A percentile compares a stretch with the other conserved stretches of the same genome.
phyloP scores from a whole-genome alignment of 2,888 invertebrate genomes.

The Troglohyphantes excavatus region DNA sequence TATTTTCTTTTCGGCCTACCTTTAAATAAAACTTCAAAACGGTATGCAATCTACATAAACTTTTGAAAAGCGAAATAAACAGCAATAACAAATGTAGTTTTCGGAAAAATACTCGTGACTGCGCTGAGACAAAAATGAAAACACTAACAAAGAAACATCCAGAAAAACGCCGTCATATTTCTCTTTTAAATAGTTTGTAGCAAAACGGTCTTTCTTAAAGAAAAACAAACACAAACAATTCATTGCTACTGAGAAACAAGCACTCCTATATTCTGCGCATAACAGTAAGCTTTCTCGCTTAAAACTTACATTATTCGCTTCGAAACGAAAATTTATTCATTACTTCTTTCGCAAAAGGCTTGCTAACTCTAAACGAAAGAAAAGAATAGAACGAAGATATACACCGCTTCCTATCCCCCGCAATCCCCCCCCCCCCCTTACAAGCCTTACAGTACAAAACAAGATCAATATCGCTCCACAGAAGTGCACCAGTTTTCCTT shows the following conservation, averaged over 20 bases:
- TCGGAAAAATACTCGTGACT: slow-evolving; percentile 26
- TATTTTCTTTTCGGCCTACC: neutral
- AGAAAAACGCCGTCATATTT: slow-evolving; percentile 29
- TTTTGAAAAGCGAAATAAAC: slow-evolving; percentile 25
- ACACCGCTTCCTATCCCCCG: slow-evolving; percentile 13
- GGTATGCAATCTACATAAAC: slow-evolving; percentile 1
- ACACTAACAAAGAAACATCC: slow-evolving; percentile 4
- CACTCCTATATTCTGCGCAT: slow-evolving; percentile 33
- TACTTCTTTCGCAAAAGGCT: slow-evolving; percentile 46
- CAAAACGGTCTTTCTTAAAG: slow-evolving; percentile 52
- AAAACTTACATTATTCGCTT: slow-evolving; percentile 55
- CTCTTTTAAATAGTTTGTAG: slow-evolving; percentile 30
- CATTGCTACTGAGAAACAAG: slow-evolving; percentile 53
- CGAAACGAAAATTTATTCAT: slow-evolving; percentile 69
- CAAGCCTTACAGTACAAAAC: neutral
- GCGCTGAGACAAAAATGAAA: slow-evolving; percentile 56
- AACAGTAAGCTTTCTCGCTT: slow-evolving; percentile 48
- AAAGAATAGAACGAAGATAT: slow-evolving; percentile 21
- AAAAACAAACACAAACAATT: slow-evolving; percentile 44
- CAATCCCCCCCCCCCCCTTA: neutral
- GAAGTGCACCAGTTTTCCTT: neutral
- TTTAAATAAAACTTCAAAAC: slow-evolving; percentile 32
- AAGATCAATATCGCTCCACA: slow-evolving; percentile 53
- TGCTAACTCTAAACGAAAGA: slow-evolving; percentile 37
- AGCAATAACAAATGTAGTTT: slow-evolving; percentile 34